phyloP scores from a whole-genome alignment of 2,113 vertebrate species.

The Cavia aperea region DNA sequence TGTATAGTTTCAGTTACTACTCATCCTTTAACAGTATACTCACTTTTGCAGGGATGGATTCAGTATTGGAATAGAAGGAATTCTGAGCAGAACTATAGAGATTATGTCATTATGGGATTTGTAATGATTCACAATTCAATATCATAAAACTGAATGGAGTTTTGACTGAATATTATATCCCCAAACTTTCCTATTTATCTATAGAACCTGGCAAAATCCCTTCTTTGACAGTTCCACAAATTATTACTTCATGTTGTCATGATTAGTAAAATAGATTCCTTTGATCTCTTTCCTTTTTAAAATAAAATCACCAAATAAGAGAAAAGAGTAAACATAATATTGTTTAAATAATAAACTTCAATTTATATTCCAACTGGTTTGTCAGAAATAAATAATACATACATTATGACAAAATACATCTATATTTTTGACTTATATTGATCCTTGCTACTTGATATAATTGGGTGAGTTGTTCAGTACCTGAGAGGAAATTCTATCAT shows the following conservation, averaged over 20 bases:
- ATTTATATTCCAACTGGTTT: not conserved
- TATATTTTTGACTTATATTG: not conserved
- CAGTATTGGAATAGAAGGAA: not conserved
- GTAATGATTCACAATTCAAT: not conserved
- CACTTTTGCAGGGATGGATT: not conserved
- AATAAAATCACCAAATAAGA: not conserved
- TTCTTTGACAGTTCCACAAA: not conserved
- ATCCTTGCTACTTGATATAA: not conserved
- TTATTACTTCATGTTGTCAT: not conserved
- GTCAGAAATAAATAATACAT: not conserved
- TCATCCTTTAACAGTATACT: not conserved
- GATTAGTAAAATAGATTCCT: not conserved
- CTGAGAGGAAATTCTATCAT: not conserved
- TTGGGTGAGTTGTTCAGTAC: not conserved
- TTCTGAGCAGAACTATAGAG: not conserved
- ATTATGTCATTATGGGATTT: not conserved
- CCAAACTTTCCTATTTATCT: not conserved
- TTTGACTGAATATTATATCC: not conserved
- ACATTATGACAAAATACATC: not conserved
- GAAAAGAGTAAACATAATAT: not conserved
- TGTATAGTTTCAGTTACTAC: not conserved
- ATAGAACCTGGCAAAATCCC: not conserved
- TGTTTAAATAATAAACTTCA: not conserved
- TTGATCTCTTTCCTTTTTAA: not conserved
- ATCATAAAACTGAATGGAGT: not conserved